phyloP scores from a whole-genome alignment of 1,140 invertebrate genomes.

The Halictus rubicundus region DNA sequence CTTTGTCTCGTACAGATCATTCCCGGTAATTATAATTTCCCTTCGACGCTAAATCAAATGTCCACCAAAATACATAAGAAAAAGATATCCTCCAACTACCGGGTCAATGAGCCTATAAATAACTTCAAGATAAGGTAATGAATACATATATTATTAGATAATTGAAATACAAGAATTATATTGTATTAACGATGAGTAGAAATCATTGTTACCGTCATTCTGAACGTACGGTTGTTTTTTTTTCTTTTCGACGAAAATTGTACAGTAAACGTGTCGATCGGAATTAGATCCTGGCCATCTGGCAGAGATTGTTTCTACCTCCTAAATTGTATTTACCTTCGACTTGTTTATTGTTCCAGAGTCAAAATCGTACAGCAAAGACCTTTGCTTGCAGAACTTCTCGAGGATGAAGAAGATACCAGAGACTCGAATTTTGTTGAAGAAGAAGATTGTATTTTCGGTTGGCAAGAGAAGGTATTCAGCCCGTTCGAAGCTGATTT shows the following conservation, averaged over 20 bases:
- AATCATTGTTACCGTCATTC: background rate
- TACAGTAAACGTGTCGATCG: slow-evolving; percentile 7
- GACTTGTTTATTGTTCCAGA: slow-evolving; percentile 71
- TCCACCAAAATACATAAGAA: slow-evolving; percentile 51
- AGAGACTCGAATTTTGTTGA: slow-evolving; percentile 74
- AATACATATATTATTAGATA: too few relatives aligned
- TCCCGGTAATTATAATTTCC: background rate
- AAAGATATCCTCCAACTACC: slow-evolving; percentile 78
- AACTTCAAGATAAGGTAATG: slow-evolving; percentile 79
- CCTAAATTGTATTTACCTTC: slow-evolving; percentile 43
- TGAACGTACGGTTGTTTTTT: background rate
- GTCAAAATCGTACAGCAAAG: slow-evolving; percentile 76
- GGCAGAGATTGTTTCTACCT: slow-evolving; percentile 37
- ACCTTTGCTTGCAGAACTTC: slow-evolving; percentile 74
- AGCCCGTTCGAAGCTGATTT: slow-evolving; percentile 73
- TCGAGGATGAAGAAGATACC: slow-evolving; percentile 73
- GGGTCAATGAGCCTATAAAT: slow-evolving; percentile 77
- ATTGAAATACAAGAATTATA: background rate
- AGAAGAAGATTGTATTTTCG: slow-evolving; percentile 71
- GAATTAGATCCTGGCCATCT: slow-evolving; percentile 56
- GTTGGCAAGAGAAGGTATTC: slow-evolving; percentile 79
- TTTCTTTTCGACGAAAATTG: background rate
- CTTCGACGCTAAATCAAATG: slow-evolving; percentile 14
- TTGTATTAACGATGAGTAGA: background rate
- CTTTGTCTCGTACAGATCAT: background rate